These are phyloP conservation scores for Yponomeuta evonymella DNA, from an alignment of 2,888 invertebrate genomes.

Conservation along the genomic window DNA sequence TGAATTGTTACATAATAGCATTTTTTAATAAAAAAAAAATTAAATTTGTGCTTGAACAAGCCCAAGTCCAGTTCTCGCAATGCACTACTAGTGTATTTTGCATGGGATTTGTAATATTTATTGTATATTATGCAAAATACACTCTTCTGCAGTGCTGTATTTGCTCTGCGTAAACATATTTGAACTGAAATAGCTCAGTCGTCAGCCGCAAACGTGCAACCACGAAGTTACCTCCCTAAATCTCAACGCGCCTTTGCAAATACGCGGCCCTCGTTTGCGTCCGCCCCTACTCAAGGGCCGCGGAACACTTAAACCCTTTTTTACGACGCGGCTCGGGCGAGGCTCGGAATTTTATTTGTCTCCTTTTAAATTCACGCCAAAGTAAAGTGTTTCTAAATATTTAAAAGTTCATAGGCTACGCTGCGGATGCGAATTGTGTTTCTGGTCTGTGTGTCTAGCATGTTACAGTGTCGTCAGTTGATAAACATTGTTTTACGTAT, in stretches of 20 bases:
- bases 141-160: too few species aligned
- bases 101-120: too few species aligned
- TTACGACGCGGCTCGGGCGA: not conserved
- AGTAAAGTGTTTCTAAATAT: not conserved
- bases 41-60: too few species aligned
- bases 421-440: not conserved
- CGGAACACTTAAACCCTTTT: not conserved
- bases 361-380: conserved; percentile 7
- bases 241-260: not conserved
- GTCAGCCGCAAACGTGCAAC: not conserved
- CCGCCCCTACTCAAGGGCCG: not conserved
- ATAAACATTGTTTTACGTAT: too few species aligned
- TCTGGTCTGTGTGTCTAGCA: not conserved
- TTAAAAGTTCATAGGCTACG: not conserved
- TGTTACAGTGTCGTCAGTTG: too few species aligned
- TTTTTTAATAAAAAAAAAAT: too few species aligned
- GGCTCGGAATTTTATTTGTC: not conserved
- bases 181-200: too few species aligned
- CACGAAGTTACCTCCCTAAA: not conserved
- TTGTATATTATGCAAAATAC: too few species aligned
- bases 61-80: too few species aligned
- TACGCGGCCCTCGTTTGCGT: not conserved
- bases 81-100: too few species aligned
- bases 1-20: too few species aligned
- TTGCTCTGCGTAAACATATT: too few species aligned